Evolutionary conservation across 2,113 vertebrate genomes (phyloP), one percentile per base, ranked within the genome.

Genomic region (Triplophysa siluroides): DNA sequence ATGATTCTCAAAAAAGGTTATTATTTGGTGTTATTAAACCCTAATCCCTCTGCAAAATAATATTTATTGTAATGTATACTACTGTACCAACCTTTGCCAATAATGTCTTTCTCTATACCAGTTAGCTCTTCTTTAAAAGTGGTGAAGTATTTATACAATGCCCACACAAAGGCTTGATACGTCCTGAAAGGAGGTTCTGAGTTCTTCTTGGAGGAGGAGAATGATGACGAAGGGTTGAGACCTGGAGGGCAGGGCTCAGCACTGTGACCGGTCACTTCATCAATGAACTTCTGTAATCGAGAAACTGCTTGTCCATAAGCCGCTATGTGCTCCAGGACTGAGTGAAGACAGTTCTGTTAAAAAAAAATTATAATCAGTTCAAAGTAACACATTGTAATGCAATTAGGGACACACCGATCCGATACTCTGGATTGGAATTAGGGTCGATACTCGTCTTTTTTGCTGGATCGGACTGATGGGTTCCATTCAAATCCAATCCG

Each of bases 161-260:
- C 96, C 96, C 96, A 98, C 89, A 99, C 97, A 80, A 99, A 99
- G 69, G 98, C 97, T 90, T 99, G 98, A 86, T 99, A 99, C 1
- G 97, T 99, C 86, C 97, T 93, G 83, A 98, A 99, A 0, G 97
- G 97, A 26, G 98, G 95, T 83, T 97, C 96, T 0, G 92, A 90
- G 60, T 90, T 87, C 84, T 96, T 98, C 88, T 93, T 96, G 62
- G 93, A 89, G 67, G 91, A 67, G 23, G 87, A 64, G 63, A 92
- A 86, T 38, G 33, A 38, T 38, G 33, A 38, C 12, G 90, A 77
- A 1, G 93, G 89, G 80, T 84, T 82, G 47, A 87, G 82, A 41
- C 94, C 93, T 0, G 93, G 93, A 0, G 89, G 89, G 16, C 85
- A 61, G 0, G 69, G 91, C 83, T 98, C 95, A 0, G 93, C 90